Evolutionary conservation across 2,888 invertebrate species (phyloP), one percentile per base, ranked within the genome.

Genomic region (Aelia acuminata): DNA sequence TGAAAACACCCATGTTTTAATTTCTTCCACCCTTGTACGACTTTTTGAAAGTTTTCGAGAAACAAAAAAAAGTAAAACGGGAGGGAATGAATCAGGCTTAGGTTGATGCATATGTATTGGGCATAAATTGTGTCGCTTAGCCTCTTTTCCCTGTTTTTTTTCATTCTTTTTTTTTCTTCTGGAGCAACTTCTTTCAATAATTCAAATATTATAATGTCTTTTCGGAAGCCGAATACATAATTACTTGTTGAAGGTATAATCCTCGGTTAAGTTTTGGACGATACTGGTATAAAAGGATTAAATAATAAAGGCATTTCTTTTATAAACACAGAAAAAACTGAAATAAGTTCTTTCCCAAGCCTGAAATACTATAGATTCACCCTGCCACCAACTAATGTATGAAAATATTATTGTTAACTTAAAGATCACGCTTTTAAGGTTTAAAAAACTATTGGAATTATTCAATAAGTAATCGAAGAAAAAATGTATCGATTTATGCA

Each of bases 191-290:
- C 63, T 70, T 70, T 70, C 63, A 70, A 70, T 70, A 70, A 70
- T 70, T 31, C 63, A 70, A 70, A 70, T 70, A 70, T 70, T 31
- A 70, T 70, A 70, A 70, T 35, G 63, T 18, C 63, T 35, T 70
- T 70, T 35, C 63, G 7, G 26, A 57, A 57, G n/a, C 15, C 2
- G n/a, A 26, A 57, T 57, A 26, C 57, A 26, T 53, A n/a, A 57
- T 57, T 26, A 57, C 2, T 15, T 13, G 3, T n/a, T 7, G 4
- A 26, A 57, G 26, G 10, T 3, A 1, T 18, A 35, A 35, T 35
- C 31, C 35, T 70, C 8, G 0, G 35, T 8, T 35, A 26, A 70
- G 8, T 18, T 70, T 70, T 35, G 3, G 18, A 35, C 5, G 22
- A 31, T 7, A 20, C 15, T 70, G 35, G 35, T 70, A 35, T 13